phyloP scores from a whole-genome alignment of 2,797 vertebrate genomes.

The Eptatretus atami region DNA sequence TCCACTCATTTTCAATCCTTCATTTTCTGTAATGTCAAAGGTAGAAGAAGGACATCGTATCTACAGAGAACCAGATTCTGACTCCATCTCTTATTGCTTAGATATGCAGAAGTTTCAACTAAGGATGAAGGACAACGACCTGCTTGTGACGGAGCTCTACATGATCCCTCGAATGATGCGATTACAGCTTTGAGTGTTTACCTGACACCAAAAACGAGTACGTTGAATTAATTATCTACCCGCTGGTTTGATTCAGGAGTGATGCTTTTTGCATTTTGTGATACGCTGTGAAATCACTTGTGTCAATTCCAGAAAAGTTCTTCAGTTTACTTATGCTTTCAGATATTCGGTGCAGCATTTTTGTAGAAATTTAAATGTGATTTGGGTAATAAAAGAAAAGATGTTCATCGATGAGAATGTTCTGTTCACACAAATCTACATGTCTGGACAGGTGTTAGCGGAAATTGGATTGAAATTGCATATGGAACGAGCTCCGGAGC shows the following conservation, averaged over 20 bases:
- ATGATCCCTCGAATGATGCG: constrained; percentile 76
- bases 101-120: constrained; percentile 95
- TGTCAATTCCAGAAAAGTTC: too few relatives aligned
- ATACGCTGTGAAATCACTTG: too few relatives aligned
- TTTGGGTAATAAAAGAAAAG: too few relatives aligned
- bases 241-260: too few relatives aligned
- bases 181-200: constrained; percentile 86
- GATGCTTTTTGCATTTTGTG: too few relatives aligned
- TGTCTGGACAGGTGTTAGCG: constrained; percentile 39
- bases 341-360: too few relatives aligned
- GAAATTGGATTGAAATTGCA: constrained; percentile 92
- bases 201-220: constrained; percentile 92
- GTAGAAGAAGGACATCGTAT: too few relatives aligned
- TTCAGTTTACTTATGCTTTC: too few relatives aligned
- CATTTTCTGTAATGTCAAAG: too few relatives aligned
- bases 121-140: constrained; percentile 89
- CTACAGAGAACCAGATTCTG: background rate
- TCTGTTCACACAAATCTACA: too few relatives aligned
- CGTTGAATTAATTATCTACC: constrained; percentile 12
- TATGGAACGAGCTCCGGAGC: constrained; percentile 84
- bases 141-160: constrained; percentile 82
- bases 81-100: constrained; percentile 13
- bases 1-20: background rate
- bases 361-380: too few relatives aligned
- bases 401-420: too few relatives aligned